Conservation (phyloP, 1,140 invertebrate species). For the Artemia franciscana region DNA sequence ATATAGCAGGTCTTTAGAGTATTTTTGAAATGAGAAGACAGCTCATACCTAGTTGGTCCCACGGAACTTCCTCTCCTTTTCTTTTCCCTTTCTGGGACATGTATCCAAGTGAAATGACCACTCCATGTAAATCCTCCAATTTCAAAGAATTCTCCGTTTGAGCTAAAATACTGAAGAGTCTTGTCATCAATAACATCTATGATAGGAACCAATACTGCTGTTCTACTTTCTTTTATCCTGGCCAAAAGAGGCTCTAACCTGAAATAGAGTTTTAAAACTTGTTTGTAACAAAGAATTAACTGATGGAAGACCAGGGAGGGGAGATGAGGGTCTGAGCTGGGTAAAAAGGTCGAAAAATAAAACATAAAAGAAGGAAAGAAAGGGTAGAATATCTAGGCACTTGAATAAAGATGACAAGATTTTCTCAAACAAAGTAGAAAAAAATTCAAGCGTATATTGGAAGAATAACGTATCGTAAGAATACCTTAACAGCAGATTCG, state of each 20-base stretch:
- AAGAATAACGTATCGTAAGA: too few species aligned
- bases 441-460: too few species aligned
- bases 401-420: neutral
- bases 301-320: neutral
- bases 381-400: neutral
- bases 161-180: constrained; percentile 52
- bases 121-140: constrained; percentile 73
- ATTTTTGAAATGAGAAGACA: too few species aligned
- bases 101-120: constrained; percentile 73
- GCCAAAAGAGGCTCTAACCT: constrained; percentile 62
- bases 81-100: constrained; percentile 44
- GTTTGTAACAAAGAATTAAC: neutral
- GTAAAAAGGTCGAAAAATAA: constrained; percentile 1
- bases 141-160: constrained; percentile 31
- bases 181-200: constrained; percentile 77
- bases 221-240: constrained; percentile 50
- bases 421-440: too few species aligned
- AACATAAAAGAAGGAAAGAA: constrained; percentile 1
- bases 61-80: constrained; percentile 26
- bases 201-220: constrained; percentile 62
- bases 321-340: constrained; percentile 3
- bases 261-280: constrained; percentile 9
- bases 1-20: too few species aligned
- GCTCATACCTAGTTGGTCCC: constrained; percentile 19
- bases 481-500: too few species aligned